Evolutionary conservation across 2,797 vertebrate species (phyloP).

Genomic region (Pithecia hirsuta): DNA sequence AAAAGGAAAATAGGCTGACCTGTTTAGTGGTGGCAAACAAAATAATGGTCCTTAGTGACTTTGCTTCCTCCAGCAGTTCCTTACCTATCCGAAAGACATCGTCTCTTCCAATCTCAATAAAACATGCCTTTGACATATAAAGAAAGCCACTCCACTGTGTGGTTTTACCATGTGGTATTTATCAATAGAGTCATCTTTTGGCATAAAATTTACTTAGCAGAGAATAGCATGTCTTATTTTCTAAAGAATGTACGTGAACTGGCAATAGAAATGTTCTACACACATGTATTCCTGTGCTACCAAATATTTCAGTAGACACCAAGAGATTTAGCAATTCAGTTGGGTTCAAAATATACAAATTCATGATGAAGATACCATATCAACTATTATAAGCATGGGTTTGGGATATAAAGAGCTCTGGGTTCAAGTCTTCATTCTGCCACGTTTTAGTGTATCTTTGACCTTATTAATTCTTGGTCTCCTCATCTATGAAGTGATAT

Average conservation of each 20-base stretch:
- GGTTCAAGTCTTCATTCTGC: neutral
- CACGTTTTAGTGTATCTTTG: neutral
- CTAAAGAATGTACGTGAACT: constrained; percentile 27
- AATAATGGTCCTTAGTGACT: neutral
- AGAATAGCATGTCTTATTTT: neutral
- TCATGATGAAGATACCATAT: rapidly evolving
- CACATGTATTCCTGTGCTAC: neutral
- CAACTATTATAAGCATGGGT: neutral
- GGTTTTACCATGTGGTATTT: neutral
- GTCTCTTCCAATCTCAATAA: neutral
- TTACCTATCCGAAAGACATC: neutral
- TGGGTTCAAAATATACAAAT: neutral
- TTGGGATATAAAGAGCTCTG: neutral
- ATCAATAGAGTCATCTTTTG: constrained; percentile 52
- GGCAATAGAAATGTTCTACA: neutral
- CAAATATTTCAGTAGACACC: neutral
- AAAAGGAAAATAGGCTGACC: constrained; percentile 20
- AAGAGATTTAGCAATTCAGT: neutral
- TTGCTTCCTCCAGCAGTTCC: neutral
- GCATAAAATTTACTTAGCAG: constrained; percentile 41
- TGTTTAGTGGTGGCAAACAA: neutral
- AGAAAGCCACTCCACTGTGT: no score
- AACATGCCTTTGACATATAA: neutral
- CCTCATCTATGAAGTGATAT: neutral
- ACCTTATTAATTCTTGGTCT: neutral